phyloP scores from a whole-genome alignment of 2,113 vertebrate genomes.

The Petromus typicus region DNA sequence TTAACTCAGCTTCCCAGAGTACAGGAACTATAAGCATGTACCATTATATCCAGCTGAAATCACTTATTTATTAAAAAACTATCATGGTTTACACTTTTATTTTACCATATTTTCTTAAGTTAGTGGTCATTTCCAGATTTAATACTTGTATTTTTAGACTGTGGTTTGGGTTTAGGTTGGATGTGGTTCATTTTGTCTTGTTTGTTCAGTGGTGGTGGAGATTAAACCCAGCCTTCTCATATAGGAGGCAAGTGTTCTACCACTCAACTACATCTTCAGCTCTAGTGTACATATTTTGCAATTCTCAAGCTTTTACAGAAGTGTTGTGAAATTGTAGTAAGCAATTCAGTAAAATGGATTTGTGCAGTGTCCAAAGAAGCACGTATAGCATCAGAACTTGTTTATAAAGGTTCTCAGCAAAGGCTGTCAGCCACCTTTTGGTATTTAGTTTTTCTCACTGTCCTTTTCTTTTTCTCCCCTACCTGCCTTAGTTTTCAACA shows the following conservation, averaged over 20 bases:
- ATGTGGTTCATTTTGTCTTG: background rate
- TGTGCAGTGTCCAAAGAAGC: background rate
- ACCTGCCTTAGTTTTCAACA: background rate
- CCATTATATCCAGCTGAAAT: background rate
- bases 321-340: background rate
- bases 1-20: background rate
- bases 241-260: background rate
- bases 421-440: background rate
- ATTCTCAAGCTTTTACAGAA: background rate
- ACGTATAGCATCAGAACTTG: background rate
- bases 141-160: background rate
- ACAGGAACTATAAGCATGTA: background rate
- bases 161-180: background rate
- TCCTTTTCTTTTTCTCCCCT: background rate
- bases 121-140: conserved; percentile 27
- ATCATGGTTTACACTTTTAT: conserved; percentile 30
- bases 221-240: background rate
- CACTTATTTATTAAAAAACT: background rate
- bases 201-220: background rate
- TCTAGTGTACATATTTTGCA: background rate
- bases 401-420: background rate
- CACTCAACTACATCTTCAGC: background rate
- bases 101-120: conserved; percentile 18
- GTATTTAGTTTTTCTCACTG: conserved; percentile 19
- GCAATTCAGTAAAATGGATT: conserved; percentile 11